Percentiles rank a stretch among this genome's conserved stretches.
These are phyloP conservation scores for Eunapius fragilis DNA, from an alignment of 37 sponge, comb jelly and placozoan genomes.

Conservation along the genomic window DNA sequence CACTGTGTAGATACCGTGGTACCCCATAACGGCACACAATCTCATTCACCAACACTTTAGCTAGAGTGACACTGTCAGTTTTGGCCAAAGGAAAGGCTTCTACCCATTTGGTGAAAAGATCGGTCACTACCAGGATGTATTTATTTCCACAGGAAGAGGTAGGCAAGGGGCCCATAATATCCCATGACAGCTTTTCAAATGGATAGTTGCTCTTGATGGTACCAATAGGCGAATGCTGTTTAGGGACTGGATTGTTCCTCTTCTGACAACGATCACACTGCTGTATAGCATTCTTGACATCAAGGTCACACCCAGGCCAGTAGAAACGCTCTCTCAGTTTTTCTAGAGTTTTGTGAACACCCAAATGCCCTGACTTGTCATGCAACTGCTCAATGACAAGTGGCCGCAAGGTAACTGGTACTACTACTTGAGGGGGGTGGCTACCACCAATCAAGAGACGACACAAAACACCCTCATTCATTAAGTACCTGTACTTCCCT, in stretches of 20 bases:
- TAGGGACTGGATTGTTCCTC: conserved; percentile 7
- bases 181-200: conserved; percentile 34
- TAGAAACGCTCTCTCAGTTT: conserved; percentile 22
- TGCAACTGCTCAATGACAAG: conserved; percentile 10
- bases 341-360: conserved; percentile 4
- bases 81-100: conserved; percentile 26
- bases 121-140: conserved; percentile 33
- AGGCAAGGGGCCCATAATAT: conserved; percentile 35
- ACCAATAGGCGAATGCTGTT: conserved; percentile 5
- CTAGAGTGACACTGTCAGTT: not conserved
- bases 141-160: conserved; percentile 3
- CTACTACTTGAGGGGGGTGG: conserved; percentile 2
- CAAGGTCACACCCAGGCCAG: conserved; percentile 16
- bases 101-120: conserved; percentile 33
- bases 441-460: not conserved
- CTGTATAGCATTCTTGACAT: not conserved
- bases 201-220: conserved; percentile 11
- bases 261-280: conserved; percentile 3
- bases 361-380: conserved; percentile 15
- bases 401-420: not conserved
- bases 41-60: conserved; percentile 28
- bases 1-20: conserved; percentile 19
- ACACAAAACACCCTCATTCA: not conserved
- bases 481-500: not conserved
- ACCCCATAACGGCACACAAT: conserved; percentile 39